Evolutionary conservation across 2,888 invertebrate species (phyloP).

Genomic region (Chirona hameri): DNA sequence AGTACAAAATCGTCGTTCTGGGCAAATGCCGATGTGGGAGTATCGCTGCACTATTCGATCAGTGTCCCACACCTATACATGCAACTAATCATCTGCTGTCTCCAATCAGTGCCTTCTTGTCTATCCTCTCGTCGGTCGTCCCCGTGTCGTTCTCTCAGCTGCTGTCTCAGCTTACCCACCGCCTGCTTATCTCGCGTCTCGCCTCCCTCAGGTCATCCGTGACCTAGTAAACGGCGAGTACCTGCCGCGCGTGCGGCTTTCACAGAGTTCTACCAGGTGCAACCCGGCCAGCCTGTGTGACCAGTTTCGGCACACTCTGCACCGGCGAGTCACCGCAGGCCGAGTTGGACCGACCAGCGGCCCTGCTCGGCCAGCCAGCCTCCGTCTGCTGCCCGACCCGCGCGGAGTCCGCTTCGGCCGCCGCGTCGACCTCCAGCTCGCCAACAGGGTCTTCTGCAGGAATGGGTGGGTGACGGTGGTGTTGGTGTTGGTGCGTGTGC

Average conservation of each 20-base stretch:
- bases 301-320: neutral
- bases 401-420: conserved; percentile 2
- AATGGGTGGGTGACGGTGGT: neutral
- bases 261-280: conserved; percentile 50
- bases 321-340: neutral
- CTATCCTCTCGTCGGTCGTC: no score
- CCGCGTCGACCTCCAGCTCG: conserved; percentile 32
- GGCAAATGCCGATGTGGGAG: no score
- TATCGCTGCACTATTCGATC: no score
- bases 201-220: conserved; percentile 48
- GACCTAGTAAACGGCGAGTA: conserved; percentile 45
- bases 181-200: neutral
- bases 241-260: conserved; percentile 48
- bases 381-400: neutral
- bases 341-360: neutral
- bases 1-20: no score
- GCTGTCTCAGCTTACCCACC: neutral
- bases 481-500: no score
- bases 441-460: neutral
- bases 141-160: no score
- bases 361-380: neutral
- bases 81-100: no score
- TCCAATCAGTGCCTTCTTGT: no score
- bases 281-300: neutral
- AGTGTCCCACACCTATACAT: no score